Conservation (phyloP, 2,888 invertebrate genomes). For the Drosophila nr. medialis region DNA sequence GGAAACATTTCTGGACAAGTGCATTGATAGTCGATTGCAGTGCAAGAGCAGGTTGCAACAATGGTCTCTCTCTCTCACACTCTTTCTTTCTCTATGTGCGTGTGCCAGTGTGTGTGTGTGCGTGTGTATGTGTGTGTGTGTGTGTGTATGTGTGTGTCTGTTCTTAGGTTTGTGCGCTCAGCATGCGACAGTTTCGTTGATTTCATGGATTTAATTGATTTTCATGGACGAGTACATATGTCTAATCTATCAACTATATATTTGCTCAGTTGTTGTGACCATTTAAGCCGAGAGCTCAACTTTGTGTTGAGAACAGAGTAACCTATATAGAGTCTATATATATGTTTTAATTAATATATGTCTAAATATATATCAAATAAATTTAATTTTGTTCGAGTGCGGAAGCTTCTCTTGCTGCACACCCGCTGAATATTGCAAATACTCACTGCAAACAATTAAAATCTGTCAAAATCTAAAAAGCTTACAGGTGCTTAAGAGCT, state of each 20-base stretch:
- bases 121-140: neutral
- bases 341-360: neutral
- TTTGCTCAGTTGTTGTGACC: slow-evolving; percentile 41
- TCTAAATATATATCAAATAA: neutral
- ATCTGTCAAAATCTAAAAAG: neutral
- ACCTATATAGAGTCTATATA: neutral
- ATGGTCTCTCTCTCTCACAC: slow-evolving; percentile 32
- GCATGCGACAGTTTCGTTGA: slow-evolving; percentile 53
- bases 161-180: slow-evolving; percentile 11
- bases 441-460: slow-evolving; percentile 17
- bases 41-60: slow-evolving; percentile 61
- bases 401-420: neutral
- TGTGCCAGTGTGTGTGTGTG: slow-evolving; percentile 3
- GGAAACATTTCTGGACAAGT: slow-evolving; percentile 53
- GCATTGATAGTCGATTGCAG: slow-evolving; percentile 76
- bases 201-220: slow-evolving; percentile 82
- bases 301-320: slow-evolving; percentile 4
- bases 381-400: neutral
- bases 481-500: slow-evolving; percentile 20
- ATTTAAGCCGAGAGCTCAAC: slow-evolving; percentile 11
- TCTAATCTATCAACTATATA: slow-evolving; percentile 68
- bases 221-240: slow-evolving; percentile 78
- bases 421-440: neutral
- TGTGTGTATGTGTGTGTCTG: slow-evolving; percentile 2
- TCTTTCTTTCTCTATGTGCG: neutral